These are phyloP conservation scores for Myzus persicae DNA, from an alignment of 1,140 invertebrate genomes.

Conservation along the genomic window DNA sequence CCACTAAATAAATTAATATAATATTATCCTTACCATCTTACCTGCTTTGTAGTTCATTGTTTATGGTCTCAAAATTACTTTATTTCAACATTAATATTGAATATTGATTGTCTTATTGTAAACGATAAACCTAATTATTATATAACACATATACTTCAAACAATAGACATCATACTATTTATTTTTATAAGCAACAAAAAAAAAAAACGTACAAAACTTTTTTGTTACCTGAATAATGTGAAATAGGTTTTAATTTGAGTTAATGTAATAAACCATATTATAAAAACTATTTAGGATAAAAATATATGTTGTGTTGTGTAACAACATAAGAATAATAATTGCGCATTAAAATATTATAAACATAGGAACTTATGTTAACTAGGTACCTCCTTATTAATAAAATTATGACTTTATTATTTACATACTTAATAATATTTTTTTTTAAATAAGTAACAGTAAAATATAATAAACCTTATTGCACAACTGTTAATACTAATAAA, in stretches of 20 bases:
- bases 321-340: background rate
- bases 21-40: too few species aligned
- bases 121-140: background rate
- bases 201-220: background rate
- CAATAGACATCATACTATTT: too few species aligned
- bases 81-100: background rate
- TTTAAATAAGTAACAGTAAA: background rate
- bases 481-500: background rate
- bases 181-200: background rate
- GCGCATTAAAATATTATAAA: background rate
- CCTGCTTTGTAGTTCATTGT: too few species aligned
- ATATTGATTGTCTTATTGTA: background rate
- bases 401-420: background rate
- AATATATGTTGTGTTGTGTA: constrained; percentile 12
- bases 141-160: too few species aligned
- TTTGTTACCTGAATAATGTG: background rate
- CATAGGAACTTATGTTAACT: background rate
- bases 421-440: background rate
- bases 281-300: background rate
- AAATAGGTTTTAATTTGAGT: too few species aligned
- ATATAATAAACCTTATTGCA: background rate
- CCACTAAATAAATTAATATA: background rate
- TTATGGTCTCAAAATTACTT: background rate
- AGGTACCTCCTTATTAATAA: background rate
- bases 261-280: too few species aligned